Evolutionary conservation across 2,888 invertebrate genomes (phyloP).

Genomic region (Odontocerum albicorne): DNA sequence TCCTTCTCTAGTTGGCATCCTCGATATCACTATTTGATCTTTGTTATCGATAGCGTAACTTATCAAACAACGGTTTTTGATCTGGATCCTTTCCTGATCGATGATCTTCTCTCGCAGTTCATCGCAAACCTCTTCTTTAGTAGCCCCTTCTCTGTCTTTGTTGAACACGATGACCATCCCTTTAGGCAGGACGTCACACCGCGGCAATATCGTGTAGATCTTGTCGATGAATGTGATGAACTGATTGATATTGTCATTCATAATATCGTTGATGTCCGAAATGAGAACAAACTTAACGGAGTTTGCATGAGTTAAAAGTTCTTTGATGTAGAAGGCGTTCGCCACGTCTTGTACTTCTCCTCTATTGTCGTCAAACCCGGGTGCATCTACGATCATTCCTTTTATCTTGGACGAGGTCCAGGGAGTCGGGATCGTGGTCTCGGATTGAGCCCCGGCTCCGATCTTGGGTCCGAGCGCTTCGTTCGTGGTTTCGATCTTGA

Average conservation of each 20-base stretch:
- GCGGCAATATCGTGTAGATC: neutral
- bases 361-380: conserved; percentile 8
- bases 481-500: neutral
- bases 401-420: neutral
- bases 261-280: conserved; percentile 4
- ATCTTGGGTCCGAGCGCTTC: neutral
- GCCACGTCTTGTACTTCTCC: conserved; percentile 8
- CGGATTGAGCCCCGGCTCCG: neutral
- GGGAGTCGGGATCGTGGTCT: neutral
- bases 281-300: conserved; percentile 8
- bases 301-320: neutral
- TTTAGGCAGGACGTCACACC: neutral
- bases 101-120: no score
- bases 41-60: no score
- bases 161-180: conserved; percentile 1
- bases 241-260: neutral
- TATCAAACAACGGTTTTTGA: no score
- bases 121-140: neutral
- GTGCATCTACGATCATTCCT: conserved; percentile 2
- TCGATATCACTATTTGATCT: no score
- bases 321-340: conserved; percentile 6
- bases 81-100: no score
- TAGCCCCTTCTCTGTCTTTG: neutral
- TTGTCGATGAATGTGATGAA: conserved; percentile 1
- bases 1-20: no score